Evolutionary conservation across 2,797 vertebrate genomes (phyloP).

Genomic region (Chrysocyon brachyurus): DNA sequence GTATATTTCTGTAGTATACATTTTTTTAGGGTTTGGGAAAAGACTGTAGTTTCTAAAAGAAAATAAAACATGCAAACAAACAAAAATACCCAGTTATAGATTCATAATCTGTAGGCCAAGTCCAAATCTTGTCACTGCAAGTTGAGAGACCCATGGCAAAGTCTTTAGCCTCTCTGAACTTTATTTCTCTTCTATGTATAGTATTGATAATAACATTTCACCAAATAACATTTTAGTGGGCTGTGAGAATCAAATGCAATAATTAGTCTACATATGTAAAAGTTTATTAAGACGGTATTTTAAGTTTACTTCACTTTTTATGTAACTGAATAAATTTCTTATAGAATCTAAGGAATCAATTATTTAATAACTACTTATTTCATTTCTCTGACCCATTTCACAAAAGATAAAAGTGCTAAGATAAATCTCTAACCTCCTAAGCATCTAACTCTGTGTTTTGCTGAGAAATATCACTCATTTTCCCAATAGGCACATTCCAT

Average conservation of each 20-base stretch:
- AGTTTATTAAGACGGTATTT: neutral
- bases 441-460: neutral
- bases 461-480: neutral
- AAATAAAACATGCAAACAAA: neutral
- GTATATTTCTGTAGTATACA: neutral
- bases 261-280: neutral
- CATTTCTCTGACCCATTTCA: neutral
- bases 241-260: neutral
- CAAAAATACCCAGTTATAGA: neutral
- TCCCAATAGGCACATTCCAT: neutral
- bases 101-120: neutral
- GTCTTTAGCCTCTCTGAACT: neutral
- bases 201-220: neutral
- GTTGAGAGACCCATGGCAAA: neutral
- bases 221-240: neutral
- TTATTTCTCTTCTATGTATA: neutral
- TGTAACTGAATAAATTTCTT: neutral
- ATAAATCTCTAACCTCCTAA: neutral
- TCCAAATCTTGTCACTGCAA: neutral
- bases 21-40: neutral
- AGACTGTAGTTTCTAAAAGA: neutral
- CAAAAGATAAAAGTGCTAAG: neutral
- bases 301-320: neutral
- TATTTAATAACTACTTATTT: neutral
- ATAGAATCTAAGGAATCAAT: neutral